Conservation (phyloP, 2,797 vertebrate species). For the Pangasius macronema region DNA sequence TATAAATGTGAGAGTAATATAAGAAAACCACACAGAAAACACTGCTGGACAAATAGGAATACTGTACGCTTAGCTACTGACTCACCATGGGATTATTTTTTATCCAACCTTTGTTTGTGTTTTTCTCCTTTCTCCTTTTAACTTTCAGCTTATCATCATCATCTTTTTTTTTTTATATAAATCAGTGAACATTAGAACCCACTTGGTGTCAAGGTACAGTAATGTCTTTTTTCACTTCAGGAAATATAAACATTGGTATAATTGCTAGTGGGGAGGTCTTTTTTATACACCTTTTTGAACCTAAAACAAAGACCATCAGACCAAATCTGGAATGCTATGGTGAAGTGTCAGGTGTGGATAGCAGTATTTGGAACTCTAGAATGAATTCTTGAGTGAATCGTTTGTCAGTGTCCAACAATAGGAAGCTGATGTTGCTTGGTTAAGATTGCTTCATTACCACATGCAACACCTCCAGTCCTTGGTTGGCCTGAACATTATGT, state of each 20-base stretch:
- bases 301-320: not conserved
- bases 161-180: not conserved
- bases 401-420: not conserved
- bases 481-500: not conserved
- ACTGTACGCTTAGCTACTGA: slow-evolving; percentile 22
- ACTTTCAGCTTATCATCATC: slow-evolving; percentile 41
- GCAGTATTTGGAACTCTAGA: not conserved
- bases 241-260: not conserved
- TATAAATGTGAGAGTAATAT: slow-evolving; percentile 44
- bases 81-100: slow-evolving; percentile 23
- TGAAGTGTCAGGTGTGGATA: not conserved
- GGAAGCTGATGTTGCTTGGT: not conserved
- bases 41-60: slow-evolving; percentile 21
- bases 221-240: not conserved
- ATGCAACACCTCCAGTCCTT: not conserved
- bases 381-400: not conserved
- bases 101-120: slow-evolving; percentile 31
- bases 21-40: slow-evolving; percentile 37
- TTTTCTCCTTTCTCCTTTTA: slow-evolving; percentile 15
- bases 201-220: not conserved
- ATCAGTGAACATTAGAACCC: not conserved
- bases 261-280: not conserved
- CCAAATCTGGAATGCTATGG: not conserved
- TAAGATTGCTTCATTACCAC: not conserved
- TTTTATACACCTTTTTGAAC: not conserved